These are phyloP conservation scores for Zosterops japonicus DNA, from an alignment of 2,113 vertebrate genomes.

Conservation along the genomic window DNA sequence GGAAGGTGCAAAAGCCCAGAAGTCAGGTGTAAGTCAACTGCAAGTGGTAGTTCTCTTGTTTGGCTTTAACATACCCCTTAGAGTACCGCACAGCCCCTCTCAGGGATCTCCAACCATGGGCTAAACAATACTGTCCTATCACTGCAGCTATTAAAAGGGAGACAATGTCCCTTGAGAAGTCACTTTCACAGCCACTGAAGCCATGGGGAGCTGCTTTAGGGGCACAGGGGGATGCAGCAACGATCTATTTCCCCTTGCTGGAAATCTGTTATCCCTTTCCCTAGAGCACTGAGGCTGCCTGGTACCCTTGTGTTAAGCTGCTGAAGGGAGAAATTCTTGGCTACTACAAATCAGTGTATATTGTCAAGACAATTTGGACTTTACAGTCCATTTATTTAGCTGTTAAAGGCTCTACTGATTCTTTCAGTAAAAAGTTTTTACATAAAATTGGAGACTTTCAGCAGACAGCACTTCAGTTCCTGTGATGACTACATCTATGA, in stretches of 20 bases:
- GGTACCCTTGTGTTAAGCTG: not conserved
- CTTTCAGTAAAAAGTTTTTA: not conserved
- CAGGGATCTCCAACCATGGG: not conserved
- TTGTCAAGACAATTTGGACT: not conserved
- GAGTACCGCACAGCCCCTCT: not conserved
- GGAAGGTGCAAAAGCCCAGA: not conserved
- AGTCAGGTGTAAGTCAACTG: not conserved
- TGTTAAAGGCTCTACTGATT: not conserved
- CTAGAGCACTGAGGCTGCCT: not conserved
- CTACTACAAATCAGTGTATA: not conserved
- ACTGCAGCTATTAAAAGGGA: not conserved
- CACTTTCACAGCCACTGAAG: not conserved
- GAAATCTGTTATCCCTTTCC: not conserved
- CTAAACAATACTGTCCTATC: not conserved
- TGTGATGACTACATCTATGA: not conserved
- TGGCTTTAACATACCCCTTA: not conserved
- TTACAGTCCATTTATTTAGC: not conserved
- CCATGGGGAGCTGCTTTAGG: not conserved
- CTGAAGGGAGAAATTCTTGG: not conserved
- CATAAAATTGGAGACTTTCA: not conserved
- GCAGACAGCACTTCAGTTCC: not conserved
- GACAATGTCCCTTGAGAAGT: not conserved
- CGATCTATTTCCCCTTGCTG: not conserved
- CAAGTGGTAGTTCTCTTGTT: not conserved
- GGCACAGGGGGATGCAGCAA: accelerated